Evolutionary conservation across 2,113 vertebrate genomes (phyloP).

Genomic region (Penelope pileata): DNA sequence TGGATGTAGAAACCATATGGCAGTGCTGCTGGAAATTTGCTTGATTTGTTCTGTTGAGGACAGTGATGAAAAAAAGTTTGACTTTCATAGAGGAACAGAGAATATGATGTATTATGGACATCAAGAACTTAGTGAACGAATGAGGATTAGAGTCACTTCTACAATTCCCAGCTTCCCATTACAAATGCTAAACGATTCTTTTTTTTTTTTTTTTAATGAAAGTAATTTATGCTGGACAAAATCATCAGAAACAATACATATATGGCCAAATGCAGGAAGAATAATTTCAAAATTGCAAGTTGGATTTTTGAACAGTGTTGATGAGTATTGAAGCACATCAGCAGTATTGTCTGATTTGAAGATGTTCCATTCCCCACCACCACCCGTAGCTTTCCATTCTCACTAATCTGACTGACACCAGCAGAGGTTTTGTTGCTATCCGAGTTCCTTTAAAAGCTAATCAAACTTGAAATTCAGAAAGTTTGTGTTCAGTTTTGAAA

Average conservation of each 20-base stretch:
- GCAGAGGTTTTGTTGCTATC: not conserved
- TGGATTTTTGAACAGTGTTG: not conserved
- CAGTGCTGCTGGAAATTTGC: not conserved
- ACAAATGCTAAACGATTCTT: not conserved
- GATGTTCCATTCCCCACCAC: not conserved
- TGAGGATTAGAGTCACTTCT: not conserved
- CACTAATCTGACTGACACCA: not conserved
- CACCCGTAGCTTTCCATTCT: fast-evolving
- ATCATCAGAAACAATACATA: not conserved
- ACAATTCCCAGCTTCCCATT: not conserved
- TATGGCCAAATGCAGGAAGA: not conserved
- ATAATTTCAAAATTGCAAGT: not conserved
- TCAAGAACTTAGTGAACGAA: not conserved
- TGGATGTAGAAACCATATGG: not conserved
- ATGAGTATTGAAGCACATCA: not conserved
- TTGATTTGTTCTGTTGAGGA: not conserved
- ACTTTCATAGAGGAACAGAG: not conserved
- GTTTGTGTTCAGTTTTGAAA: not conserved
- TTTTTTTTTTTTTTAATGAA: not conserved
- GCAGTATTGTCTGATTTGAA: not conserved
- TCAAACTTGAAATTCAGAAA: not conserved
- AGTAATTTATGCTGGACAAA: not conserved
- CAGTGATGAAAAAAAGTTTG: not conserved
- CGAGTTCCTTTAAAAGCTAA: not conserved
- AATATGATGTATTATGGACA: not conserved